phyloP scores from a whole-genome alignment of 2,888 invertebrate species.

The Gortyna flavago region DNA sequence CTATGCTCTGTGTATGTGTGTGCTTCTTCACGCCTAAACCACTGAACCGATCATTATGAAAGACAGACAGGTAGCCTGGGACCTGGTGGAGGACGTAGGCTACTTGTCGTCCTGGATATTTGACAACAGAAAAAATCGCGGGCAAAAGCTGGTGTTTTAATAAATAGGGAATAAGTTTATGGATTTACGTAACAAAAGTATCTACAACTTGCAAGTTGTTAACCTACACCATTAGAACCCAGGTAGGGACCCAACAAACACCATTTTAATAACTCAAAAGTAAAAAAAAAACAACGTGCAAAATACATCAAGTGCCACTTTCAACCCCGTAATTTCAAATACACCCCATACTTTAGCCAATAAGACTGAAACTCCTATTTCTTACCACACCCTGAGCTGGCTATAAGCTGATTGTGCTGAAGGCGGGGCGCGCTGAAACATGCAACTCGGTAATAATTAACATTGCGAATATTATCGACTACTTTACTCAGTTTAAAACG shows the following conservation, averaged over 20 bases:
- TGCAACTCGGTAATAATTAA: slow-evolving; percentile 63
- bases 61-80: too few species aligned
- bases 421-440: slow-evolving; percentile 67
- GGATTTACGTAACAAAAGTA: too few species aligned
- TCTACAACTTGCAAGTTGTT: background rate
- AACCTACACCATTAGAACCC: background rate
- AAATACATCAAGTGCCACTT: slow-evolving; percentile 33
- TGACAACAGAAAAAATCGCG: background rate
- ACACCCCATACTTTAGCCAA: slow-evolving; percentile 28
- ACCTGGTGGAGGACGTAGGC: background rate
- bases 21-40: background rate
- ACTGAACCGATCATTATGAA: background rate
- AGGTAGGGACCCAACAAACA: background rate
- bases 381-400: slow-evolving; percentile 40
- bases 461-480: slow-evolving; percentile 52
- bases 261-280: slow-evolving; percentile 36
- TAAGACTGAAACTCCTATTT: slow-evolving; percentile 40
- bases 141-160: background rate
- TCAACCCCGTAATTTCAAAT: slow-evolving; percentile 33
- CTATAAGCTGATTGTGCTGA: slow-evolving; percentile 47
- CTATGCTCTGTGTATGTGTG: too few species aligned
- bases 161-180: background rate
- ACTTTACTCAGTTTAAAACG: slow-evolving; percentile 32
- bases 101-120: background rate
- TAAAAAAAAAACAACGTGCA: slow-evolving; percentile 12